phyloP scores from a whole-genome alignment of 64 coral and sea anemone genomes.

The Pachyseris speciosa region DNA sequence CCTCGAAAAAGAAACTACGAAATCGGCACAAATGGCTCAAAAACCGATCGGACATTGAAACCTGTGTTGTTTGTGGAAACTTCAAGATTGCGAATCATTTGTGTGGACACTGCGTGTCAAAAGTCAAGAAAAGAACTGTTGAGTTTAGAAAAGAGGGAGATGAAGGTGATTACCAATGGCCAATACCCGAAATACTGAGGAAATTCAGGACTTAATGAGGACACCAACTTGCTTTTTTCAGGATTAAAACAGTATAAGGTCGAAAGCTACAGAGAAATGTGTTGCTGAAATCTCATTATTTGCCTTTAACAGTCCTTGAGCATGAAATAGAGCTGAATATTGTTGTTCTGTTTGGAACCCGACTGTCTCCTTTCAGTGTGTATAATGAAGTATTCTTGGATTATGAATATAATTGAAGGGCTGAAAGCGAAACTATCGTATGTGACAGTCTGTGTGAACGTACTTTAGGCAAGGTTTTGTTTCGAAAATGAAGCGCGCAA shows the following conservation, averaged over 20 bases:
- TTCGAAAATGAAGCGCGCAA: no score
- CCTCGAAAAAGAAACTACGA: conserved; percentile 89
- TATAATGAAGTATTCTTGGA: no score
- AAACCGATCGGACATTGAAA: conserved; percentile 94
- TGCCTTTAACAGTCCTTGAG: no score
- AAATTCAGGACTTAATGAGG: conserved; percentile 56
- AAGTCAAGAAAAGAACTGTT: conserved; percentile 61
- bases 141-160: conserved; percentile 60
- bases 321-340: no score
- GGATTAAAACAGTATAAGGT: background rate
- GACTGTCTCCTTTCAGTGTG: no score
- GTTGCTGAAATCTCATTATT: no score
- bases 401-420: no score
- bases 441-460: no score
- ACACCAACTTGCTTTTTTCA: background rate
- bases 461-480: no score
- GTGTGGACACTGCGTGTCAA: conserved; percentile 89
- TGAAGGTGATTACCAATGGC: conserved; percentile 75
- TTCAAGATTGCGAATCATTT: conserved; percentile 89
- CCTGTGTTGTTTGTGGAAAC: conserved; percentile 92
- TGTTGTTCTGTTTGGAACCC: no score
- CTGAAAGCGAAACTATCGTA: no score
- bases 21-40: conserved; percentile 93
- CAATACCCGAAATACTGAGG: conserved; percentile 79
- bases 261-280: no score